These are phyloP conservation scores for Leucophenga montana DNA, from an alignment of 2,888 invertebrate species.

Conservation along the genomic window DNA sequence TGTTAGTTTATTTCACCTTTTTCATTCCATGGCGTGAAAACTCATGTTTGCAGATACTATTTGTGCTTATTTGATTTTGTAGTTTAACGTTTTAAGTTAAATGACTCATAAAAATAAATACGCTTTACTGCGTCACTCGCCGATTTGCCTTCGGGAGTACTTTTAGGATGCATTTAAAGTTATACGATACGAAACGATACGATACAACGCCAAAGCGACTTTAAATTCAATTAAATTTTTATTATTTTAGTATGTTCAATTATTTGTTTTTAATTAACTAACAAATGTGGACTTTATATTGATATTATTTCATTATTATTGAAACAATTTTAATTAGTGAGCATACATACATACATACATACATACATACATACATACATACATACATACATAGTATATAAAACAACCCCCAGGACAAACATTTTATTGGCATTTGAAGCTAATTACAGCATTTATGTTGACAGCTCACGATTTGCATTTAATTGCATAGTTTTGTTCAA, in stretches of 20 bases:
- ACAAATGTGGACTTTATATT: neutral
- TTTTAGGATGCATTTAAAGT: neutral
- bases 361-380: too few species aligned
- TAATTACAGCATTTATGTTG: too few species aligned
- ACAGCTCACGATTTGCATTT: too few species aligned
- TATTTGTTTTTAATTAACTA: neutral
- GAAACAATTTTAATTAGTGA: neutral
- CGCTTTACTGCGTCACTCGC: neutral
- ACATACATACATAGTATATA: too few species aligned
- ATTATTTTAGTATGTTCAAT: slow-evolving; percentile 29
- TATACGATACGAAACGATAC: too few species aligned
- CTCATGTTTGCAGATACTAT: neutral
- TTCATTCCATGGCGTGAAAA: neutral
- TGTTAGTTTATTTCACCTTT: slow-evolving; percentile 7
- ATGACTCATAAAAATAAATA: neutral
- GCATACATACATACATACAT: too few species aligned
- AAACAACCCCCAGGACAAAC: too few species aligned
- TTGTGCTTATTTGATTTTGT: slow-evolving; percentile 3
- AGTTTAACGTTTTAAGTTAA: neutral
- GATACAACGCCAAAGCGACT: too few species aligned
- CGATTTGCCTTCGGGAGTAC: neutral
- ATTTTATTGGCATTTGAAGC: too few species aligned
- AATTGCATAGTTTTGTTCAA: too few species aligned
- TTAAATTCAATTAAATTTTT: slow-evolving; percentile 60
- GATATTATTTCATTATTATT: neutral